Evolutionary conservation across 1,140 invertebrate genomes (phyloP).

Genomic region (Drosophila insularis): DNA sequence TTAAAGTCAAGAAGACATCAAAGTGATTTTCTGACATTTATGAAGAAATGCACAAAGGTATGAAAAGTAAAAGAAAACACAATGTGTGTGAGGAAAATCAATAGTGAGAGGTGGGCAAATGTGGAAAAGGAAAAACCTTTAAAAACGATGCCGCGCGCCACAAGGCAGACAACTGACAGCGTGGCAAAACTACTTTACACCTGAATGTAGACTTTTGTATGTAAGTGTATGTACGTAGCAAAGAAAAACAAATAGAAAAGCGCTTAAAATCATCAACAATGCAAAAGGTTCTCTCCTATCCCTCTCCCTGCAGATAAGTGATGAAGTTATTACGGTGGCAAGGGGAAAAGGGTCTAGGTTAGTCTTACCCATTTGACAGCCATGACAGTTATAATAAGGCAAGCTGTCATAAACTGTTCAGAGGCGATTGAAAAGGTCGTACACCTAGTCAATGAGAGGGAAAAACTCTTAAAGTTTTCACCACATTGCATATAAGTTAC

Average conservation of each 20-base stretch:
- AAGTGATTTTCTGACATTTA: slow-evolving; percentile 61
- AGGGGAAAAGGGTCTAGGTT: slow-evolving; percentile 4
- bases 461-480: slow-evolving; percentile 48
- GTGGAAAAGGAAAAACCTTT: slow-evolving; percentile 17
- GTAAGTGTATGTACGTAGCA: neutral
- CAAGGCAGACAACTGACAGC: slow-evolving; percentile 25
- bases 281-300: slow-evolving; percentile 8
- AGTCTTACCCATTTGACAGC: slow-evolving; percentile 50
- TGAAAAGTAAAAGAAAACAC: neutral
- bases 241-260: slow-evolving; percentile 66
- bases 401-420: slow-evolving; percentile 72
- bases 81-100: slow-evolving; percentile 63
- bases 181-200: slow-evolving; percentile 73
- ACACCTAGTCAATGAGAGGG: slow-evolving; percentile 7
- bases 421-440: slow-evolving; percentile 59
- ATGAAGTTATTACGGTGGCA: slow-evolving; percentile 58
- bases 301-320: slow-evolving; percentile 15
- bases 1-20: slow-evolving; percentile 74
- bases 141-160: slow-evolving; percentile 34
- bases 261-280: slow-evolving; percentile 52
- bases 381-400: slow-evolving; percentile 72
- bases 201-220: slow-evolving; percentile 64
- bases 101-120: slow-evolving; percentile 36
- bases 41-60: slow-evolving; percentile 37
- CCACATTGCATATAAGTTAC: slow-evolving; percentile 42